Percentiles rank a stretch among this genome's conserved stretches.
phyloP scores from a whole-genome alignment of 2,888 invertebrate genomes.

The Spilarctia lutea region DNA sequence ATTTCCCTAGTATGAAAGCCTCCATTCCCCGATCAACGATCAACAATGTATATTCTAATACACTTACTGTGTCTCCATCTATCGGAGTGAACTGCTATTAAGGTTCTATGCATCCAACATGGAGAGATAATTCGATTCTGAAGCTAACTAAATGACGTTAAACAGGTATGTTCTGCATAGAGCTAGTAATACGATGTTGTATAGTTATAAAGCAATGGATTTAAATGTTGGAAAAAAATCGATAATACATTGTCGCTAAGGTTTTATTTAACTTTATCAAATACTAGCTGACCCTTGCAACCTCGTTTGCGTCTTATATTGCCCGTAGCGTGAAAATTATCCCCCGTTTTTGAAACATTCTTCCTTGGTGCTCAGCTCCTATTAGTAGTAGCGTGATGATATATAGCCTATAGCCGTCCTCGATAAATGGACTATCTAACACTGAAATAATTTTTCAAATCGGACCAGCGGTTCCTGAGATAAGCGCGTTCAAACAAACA shows the following conservation, averaged over 20 bases:
- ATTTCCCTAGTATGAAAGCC: background rate
- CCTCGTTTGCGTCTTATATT: no score
- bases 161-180: background rate
- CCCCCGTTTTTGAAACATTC: no score
- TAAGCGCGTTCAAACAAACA: no score
- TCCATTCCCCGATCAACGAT: slow-evolving; percentile 7
- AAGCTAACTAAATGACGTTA: background rate
- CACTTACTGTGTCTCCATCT: background rate
- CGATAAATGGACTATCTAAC: no score
- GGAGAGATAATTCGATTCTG: background rate
- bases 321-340: no score
- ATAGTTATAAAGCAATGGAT: background rate
- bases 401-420: no score
- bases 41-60: background rate
- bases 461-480: no score
- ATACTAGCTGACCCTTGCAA: no score
- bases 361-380: no score
- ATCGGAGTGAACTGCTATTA: background rate
- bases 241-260: background rate
- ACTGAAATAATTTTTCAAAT: no score
- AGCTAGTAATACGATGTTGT: background rate
- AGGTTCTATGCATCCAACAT: slow-evolving; percentile 3
- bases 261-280: background rate
- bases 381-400: no score
- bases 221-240: background rate